A percentile compares a stretch with the other conserved stretches of the same genome.
phyloP scores from a whole-genome alignment of 2,113 vertebrate genomes.

The Hipposideros armiger region DNA sequence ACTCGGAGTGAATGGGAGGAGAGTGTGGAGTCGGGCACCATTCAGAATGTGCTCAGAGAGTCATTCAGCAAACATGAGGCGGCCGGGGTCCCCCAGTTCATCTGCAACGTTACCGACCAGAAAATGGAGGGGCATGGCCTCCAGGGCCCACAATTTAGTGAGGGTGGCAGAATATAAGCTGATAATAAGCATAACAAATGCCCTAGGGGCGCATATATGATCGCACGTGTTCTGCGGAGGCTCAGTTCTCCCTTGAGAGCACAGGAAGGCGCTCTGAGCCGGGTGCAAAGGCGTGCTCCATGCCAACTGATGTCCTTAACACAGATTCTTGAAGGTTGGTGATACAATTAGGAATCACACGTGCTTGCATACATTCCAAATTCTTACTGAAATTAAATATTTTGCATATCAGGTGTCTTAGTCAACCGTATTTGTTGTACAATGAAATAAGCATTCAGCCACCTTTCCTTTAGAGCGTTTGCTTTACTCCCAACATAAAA shows the following conservation, averaged over 20 bases:
- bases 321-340: not conserved
- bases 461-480: not conserved
- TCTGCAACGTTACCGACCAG: not conserved
- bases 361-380: fast-evolving
- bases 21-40: not conserved
- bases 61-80: not conserved
- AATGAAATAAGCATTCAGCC: not conserved
- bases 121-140: not conserved
- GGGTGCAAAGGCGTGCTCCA: fast-evolving
- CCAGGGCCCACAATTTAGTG: not conserved
- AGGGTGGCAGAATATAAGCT: not conserved
- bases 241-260: fast-evolving
- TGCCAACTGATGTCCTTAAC: not conserved
- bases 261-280: not conserved
- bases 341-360: not conserved
- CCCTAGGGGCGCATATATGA: fast-evolving
- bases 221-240: fast-evolving
- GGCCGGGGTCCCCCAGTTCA: no score
- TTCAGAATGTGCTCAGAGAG: not conserved
- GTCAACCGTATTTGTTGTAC: not conserved
- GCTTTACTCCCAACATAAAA: not conserved
- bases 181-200: not conserved
- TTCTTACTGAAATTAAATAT: not conserved
- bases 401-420: not conserved
- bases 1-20: not conserved